A percentile compares a stretch with the other conserved stretches of the same genome.
These are phyloP conservation scores for Drosophila flavopinicola DNA, from an alignment of 2,888 invertebrate genomes.

Conservation along the genomic window DNA sequence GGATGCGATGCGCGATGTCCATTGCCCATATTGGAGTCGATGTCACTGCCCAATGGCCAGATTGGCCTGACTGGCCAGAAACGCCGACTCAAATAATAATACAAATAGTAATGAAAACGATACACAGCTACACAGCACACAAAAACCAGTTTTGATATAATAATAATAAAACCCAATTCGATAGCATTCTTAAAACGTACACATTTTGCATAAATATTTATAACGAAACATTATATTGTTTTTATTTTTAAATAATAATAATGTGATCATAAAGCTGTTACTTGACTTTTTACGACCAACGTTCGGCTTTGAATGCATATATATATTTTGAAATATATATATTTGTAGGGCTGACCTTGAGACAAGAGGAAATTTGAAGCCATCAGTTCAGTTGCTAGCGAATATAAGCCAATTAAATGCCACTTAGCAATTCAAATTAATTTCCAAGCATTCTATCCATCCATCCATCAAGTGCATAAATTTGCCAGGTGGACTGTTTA, in stretches of 20 bases:
- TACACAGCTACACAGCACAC: slow-evolving; percentile 31
- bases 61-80: no score
- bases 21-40: not conserved
- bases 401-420: slow-evolving; percentile 51
- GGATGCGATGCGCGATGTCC: slow-evolving; percentile 28
- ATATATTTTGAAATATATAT: slow-evolving; percentile 3
- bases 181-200: slow-evolving; percentile 67
- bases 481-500: not conserved
- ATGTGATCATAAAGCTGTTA: slow-evolving; percentile 20
- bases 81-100: slow-evolving; percentile 34
- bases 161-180: slow-evolving; percentile 66
- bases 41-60: slow-evolving; percentile 5
- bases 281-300: slow-evolving; percentile 7
- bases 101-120: slow-evolving; percentile 50
- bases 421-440: slow-evolving; percentile 67
- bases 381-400: slow-evolving; percentile 1
- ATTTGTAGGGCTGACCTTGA: slow-evolving; percentile 11
- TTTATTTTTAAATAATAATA: slow-evolving; percentile 11
- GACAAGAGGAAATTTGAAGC: not conserved
- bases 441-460: slow-evolving; percentile 12
- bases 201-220: slow-evolving; percentile 65
- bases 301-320: not conserved
- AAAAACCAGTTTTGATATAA: slow-evolving; percentile 65
- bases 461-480: slow-evolving; percentile 11
- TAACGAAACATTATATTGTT: slow-evolving; percentile 12